Conservation (phyloP, 92 coral and sea anemone genomes). For the Siderastrea radians region DNA sequence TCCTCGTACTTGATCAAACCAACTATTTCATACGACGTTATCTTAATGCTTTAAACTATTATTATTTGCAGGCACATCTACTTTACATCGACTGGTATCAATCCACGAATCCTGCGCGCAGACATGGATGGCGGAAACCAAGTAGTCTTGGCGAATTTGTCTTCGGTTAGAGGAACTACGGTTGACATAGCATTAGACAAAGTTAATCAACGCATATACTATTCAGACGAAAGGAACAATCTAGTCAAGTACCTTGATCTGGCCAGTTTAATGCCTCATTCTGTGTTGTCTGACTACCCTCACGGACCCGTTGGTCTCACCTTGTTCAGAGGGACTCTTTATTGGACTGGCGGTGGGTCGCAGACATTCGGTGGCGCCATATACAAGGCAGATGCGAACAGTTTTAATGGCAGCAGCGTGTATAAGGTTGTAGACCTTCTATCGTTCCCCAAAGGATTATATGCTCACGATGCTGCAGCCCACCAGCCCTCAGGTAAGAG, state of each 20-base stretch:
- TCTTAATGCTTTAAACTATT: not conserved
- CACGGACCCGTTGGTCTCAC: slow-evolving; percentile 41
- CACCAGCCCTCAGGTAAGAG: slow-evolving; percentile 3
- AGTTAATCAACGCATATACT: slow-evolving; percentile 8
- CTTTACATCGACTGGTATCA: slow-evolving; percentile 55
- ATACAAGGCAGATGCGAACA: slow-evolving; percentile 25
- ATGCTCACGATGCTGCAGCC: slow-evolving; percentile 3
- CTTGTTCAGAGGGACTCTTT: slow-evolving; percentile 34
- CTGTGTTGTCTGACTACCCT: slow-evolving; percentile 16
- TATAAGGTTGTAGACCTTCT: slow-evolving; percentile 17
- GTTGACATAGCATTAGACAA: slow-evolving; percentile 36
- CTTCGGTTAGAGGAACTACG: slow-evolving; percentile 28
- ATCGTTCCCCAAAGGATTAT: slow-evolving; percentile 31
- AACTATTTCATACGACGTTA: not conserved
- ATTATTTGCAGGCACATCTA: slow-evolving; percentile 48
- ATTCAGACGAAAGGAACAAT: slow-evolving; percentile 31
- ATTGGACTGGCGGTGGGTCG: slow-evolving; percentile 34
- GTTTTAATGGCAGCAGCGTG: not conserved
- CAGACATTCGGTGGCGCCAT: slow-evolving; percentile 35
- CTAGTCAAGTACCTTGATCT: slow-evolving; percentile 19
- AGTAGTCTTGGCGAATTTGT: slow-evolving; percentile 16
- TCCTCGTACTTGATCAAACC: not conserved
- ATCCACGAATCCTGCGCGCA: slow-evolving; percentile 55
- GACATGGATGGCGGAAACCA: slow-evolving; percentile 69
- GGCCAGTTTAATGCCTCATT: not conserved